Conservation (phyloP, 1,140 invertebrate genomes). For the Planococcus citri region DNA sequence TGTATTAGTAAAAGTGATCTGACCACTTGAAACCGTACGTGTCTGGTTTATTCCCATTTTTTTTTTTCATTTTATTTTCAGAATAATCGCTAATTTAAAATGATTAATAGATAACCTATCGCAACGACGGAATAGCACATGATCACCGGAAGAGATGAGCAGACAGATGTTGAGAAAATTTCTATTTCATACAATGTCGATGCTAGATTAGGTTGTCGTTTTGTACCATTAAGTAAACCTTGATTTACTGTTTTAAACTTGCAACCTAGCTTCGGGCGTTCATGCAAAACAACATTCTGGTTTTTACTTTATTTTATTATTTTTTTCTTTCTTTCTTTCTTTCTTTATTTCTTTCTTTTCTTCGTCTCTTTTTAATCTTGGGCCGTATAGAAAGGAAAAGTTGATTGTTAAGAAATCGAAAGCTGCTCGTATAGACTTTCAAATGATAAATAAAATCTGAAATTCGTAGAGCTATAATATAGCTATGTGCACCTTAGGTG, state of each 20-base stretch:
- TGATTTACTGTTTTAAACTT: conserved; percentile 10
- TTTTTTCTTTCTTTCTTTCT: background rate
- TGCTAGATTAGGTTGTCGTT: conserved; percentile 12
- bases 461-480: background rate
- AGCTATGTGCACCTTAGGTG: too few species aligned
- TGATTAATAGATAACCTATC: conserved; percentile 20
- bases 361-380: too few species aligned
- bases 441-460: conserved; percentile 13
- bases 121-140: conserved; percentile 13
- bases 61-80: conserved; percentile 9
- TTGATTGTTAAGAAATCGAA: conserved; percentile 15
- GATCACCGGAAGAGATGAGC: conserved; percentile 13
- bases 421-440: conserved; percentile 12
- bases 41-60: background rate
- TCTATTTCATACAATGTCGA: conserved; percentile 12
- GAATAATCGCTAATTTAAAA: conserved; percentile 19
- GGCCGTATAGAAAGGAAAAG: background rate
- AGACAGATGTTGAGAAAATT: conserved; percentile 19
- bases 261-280: background rate
- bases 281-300: conserved; percentile 11
- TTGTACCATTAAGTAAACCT: conserved; percentile 12
- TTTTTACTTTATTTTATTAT: conserved; percentile 4
- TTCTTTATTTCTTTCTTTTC: background rate
- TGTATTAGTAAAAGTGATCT: conserved; percentile 16
- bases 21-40: background rate